A percentile compares a stretch with the other conserved stretches of the same genome.
Conservation (phyloP, 2,888 invertebrate species). For the Tetramorium bicarinatum region DNA sequence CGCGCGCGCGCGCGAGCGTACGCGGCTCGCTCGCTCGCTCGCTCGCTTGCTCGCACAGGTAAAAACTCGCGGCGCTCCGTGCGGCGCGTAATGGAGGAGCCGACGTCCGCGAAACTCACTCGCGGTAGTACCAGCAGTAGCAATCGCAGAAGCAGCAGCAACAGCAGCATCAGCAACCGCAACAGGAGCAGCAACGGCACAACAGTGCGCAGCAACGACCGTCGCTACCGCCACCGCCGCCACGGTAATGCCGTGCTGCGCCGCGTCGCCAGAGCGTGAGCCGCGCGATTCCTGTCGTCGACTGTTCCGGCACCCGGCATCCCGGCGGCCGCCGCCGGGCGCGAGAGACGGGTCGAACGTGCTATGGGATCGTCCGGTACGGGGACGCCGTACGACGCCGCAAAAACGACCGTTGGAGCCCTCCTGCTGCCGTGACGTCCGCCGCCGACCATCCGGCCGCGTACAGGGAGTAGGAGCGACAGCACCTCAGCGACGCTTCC, state of each 20-base stretch:
- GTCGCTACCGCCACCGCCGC: background rate
- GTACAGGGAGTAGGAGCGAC: background rate
- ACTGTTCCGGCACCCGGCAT: slow-evolving; percentile 64
- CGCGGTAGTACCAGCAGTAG: background rate
- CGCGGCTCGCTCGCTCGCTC: slow-evolving; percentile 62
- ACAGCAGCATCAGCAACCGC: background rate
- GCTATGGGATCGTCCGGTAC: slow-evolving; percentile 73
- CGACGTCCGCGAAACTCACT: background rate
- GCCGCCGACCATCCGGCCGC: slow-evolving; percentile 61
- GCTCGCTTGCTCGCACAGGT: slow-evolving; percentile 47
- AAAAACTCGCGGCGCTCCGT: slow-evolving; percentile 52
- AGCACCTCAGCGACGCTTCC: slow-evolving; percentile 22
- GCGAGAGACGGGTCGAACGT: slow-evolving; percentile 66
- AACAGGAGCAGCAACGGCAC: background rate
- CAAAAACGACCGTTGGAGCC: slow-evolving; percentile 55
- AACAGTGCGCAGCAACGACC: slow-evolving; percentile 26
- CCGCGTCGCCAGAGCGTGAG: slow-evolving; percentile 65
- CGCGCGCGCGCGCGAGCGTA: slow-evolving; percentile 62
- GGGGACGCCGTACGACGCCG: slow-evolving; percentile 54
- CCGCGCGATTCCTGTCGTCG: slow-evolving; percentile 65
- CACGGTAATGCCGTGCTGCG: slow-evolving; percentile 54
- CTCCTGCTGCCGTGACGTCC: slow-evolving; percentile 67
- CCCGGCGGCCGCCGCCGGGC: slow-evolving; percentile 68
- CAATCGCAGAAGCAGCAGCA: background rate
- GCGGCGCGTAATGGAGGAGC: slow-evolving; percentile 59